Evolutionary conservation across 2,888 invertebrate genomes (phyloP).

Genomic region (Agonum fuliginosum): DNA sequence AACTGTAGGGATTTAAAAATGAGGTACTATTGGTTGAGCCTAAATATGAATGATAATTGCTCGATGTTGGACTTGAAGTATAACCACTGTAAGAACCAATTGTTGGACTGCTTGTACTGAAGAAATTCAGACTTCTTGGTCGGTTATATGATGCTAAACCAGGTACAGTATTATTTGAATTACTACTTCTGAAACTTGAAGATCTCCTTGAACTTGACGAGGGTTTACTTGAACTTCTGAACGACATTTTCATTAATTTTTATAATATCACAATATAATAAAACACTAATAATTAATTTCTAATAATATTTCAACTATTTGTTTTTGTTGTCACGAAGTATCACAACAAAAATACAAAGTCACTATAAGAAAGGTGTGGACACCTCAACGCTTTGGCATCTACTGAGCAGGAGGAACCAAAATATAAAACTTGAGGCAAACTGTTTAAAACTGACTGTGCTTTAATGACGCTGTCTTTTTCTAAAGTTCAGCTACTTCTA

Average conservation of each 20-base stretch:
- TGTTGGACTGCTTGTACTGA: slow-evolving; percentile 60
- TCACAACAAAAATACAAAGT: slow-evolving; percentile 39
- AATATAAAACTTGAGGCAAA: slow-evolving; percentile 41
- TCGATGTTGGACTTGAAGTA: slow-evolving; percentile 19
- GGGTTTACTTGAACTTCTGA: slow-evolving; percentile 67
- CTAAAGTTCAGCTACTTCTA: slow-evolving; percentile 45
- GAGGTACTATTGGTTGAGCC: slow-evolving; percentile 63
- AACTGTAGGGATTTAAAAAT: slow-evolving; percentile 62
- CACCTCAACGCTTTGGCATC: slow-evolving; percentile 31
- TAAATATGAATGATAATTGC: slow-evolving; percentile 45
- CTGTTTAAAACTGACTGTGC: slow-evolving; percentile 40
- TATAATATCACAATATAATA: slow-evolving; percentile 3
- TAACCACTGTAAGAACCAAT: slow-evolving; percentile 47
- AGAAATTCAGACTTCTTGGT: slow-evolving; percentile 68
- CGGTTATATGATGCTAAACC: slow-evolving; percentile 66
- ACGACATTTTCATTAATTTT: slow-evolving; percentile 64
- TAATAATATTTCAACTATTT: slow-evolving; percentile 9
- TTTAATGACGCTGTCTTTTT: slow-evolving; percentile 33
- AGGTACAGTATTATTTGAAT: slow-evolving; percentile 64
- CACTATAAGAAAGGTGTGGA: not conserved
- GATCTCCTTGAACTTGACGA: slow-evolving; percentile 51
- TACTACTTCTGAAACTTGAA: slow-evolving; percentile 66
- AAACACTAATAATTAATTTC: slow-evolving; percentile 49
- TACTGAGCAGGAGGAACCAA: slow-evolving; percentile 39
- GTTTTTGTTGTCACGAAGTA: slow-evolving; percentile 14